Percentiles rank a stretch among this genome's conserved stretches.
Conservation (phyloP, 2,797 vertebrate species). For the Sebastes minor region DNA sequence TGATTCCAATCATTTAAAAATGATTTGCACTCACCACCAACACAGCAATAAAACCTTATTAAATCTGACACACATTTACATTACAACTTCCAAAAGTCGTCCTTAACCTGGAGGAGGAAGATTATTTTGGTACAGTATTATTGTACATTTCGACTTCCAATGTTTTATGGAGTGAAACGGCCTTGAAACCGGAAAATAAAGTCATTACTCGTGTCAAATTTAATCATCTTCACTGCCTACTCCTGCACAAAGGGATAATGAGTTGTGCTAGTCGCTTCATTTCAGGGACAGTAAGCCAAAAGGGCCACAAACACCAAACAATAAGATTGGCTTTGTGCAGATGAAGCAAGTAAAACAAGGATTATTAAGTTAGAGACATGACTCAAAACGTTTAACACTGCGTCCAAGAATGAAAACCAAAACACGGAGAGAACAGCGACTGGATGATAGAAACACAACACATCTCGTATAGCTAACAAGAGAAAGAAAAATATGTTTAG, state of each 20-base stretch:
- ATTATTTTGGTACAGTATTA: neutral
- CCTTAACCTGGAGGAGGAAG: neutral
- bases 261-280: neutral
- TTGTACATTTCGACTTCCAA: conserved; percentile 12
- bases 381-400: neutral
- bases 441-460: neutral
- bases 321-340: neutral
- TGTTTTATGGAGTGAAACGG: conserved; percentile 43
- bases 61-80: conserved; percentile 22
- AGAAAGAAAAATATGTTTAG: neutral
- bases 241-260: neutral
- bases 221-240: conserved; percentile 15
- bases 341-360: neutral
- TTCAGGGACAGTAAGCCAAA: neutral
- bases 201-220: conserved; percentile 10
- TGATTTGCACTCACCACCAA: conserved; percentile 20
- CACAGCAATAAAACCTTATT: conserved; percentile 2
- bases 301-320: neutral
- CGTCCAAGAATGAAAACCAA: neutral
- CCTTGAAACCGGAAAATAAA: conserved; percentile 43
- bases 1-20: conserved; percentile 23
- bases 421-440: neutral
- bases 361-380: neutral
- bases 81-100: conserved; percentile 28
- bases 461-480: neutral